Evolutionary conservation across 1,140 invertebrate species (phyloP), one percentile per base, ranked within the genome.

Genomic region (Geopemphigus sp.): DNA sequence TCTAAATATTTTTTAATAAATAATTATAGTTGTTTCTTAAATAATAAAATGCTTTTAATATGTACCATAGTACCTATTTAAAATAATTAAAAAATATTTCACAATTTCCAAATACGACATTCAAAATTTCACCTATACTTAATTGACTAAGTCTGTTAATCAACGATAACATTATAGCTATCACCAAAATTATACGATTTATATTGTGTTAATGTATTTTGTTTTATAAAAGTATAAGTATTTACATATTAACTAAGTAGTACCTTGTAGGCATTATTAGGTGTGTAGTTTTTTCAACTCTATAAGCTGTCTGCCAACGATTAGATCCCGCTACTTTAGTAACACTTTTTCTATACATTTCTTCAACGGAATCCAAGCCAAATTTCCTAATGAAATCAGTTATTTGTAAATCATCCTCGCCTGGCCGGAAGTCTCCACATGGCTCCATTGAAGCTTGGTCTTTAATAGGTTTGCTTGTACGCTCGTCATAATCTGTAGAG

Each of bases 371-470:
- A 84, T 94, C 93, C 81, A 94, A 84, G 59, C 88, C 87, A 84
- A 92, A 93, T 81, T 91, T 90, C 50, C 91, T 88, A 78, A 95
- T 93, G 50, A 95, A 90, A 85, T 95, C 93, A 82, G 92, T 92
- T 0, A 89, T 90, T 83, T 92, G 90, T 19, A 93, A 87, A 85
- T 93, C 92, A 81, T 92, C 90, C 83, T 93, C 91, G 12, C 91
- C 91, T 3, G 89, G 89, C 83, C 88, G 88, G 82, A 89, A 89
- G 47, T 89, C 87, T 0, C 89, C 88, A 82, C 92, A 93, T 0
- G 91, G 90, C 0, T 85, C 85, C 61, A 83, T 45, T 17, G 10
- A 47, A 15, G 39, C 74, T 47, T 59, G 74, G 24, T 78, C 74
- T 83, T 53, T 68, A 59, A 47, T 70, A 24, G 32, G 56, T 56